Evolutionary conservation across 2,797 vertebrate genomes (phyloP), one percentile per base, ranked within the genome.

Genomic region (Lophotriccus pileatus): DNA sequence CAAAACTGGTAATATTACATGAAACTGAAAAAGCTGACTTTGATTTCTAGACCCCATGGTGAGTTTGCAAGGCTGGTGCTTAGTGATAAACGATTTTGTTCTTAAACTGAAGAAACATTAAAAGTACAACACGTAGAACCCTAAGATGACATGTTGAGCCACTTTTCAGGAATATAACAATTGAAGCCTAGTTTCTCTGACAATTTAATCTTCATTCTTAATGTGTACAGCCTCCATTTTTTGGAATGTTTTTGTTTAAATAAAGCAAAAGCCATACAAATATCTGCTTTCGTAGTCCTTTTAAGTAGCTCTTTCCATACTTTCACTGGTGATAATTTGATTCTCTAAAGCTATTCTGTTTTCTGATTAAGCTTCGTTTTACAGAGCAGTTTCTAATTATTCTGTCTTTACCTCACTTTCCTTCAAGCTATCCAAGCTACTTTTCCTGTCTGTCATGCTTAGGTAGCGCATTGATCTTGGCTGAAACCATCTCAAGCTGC

Each of bases 71-170:
- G 36, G 30, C 75, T 93, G 87, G 68, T 74, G 36, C 27, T 89
- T 68, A 84, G 6, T 52, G 72, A 89, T 89, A 93, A 88, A 91
- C 69, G 30, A 56, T 84, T 94, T 88, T 90, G 23, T 73, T 72
- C 73, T 91, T 85, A 58, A 90, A 66, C 15, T 43, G 9, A 78
- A 83, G 72, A 84, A 74, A 43, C 9, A 56, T 70, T 59, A 67
- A 58, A 82, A 92, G 77, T 74, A 50, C 20, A 80, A 80, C 13
- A 41, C 6, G 43, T 27, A 46, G 39, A 84, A 66, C 12, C 9
- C 9, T 72, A 81, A 81, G 56, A 75, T 46, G 49, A 64, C 37
- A 58, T 21, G 10, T 80, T 89, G 89, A 91, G 34, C 20, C 34
- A 62, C 21, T 89, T 89, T 75, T 60, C 24, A 58, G 37, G 17